Evolutionary conservation across 2,797 vertebrate species (phyloP).

Genomic region (Lutjanus campechanus): DNA sequence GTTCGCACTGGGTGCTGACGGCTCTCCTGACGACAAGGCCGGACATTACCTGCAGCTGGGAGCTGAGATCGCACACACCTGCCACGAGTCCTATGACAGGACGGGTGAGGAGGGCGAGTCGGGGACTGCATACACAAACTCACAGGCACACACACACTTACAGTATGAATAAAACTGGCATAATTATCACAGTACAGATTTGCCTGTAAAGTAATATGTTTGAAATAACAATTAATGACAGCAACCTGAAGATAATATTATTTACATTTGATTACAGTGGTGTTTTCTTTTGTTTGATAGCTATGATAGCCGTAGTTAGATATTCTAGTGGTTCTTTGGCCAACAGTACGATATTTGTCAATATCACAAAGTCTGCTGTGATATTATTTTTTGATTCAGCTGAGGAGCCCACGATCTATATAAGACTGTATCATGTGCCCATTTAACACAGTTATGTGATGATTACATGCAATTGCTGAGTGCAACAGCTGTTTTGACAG

Average conservation of each 20-base stretch:
- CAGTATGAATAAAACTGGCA: neutral
- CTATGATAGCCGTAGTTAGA: too few species aligned
- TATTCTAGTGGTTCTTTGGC: too few species aligned
- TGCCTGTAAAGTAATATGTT: neutral
- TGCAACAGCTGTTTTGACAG: too few species aligned
- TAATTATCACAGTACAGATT: neutral
- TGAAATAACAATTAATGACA: neutral
- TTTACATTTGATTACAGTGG: neutral
- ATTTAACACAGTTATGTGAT: too few species aligned
- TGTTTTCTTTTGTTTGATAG: neutral
- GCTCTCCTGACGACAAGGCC: constrained; percentile 95
- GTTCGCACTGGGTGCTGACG: constrained; percentile 97
- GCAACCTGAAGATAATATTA: neutral
- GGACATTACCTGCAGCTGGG: constrained; percentile 98
- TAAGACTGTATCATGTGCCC: too few species aligned
- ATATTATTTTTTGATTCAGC: too few species aligned
- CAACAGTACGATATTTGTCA: too few species aligned
- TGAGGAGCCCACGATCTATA: too few species aligned
- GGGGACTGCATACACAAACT: neutral
- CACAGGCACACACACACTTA: neutral
- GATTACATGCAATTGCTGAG: too few species aligned
- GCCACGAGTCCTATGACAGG: constrained; percentile 97
- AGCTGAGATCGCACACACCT: constrained; percentile 98
- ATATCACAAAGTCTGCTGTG: too few species aligned
- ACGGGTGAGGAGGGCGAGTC: constrained; percentile 86